Evolutionary conservation across 2,113 vertebrate genomes (phyloP).

Genomic region (Nanger granti): DNA sequence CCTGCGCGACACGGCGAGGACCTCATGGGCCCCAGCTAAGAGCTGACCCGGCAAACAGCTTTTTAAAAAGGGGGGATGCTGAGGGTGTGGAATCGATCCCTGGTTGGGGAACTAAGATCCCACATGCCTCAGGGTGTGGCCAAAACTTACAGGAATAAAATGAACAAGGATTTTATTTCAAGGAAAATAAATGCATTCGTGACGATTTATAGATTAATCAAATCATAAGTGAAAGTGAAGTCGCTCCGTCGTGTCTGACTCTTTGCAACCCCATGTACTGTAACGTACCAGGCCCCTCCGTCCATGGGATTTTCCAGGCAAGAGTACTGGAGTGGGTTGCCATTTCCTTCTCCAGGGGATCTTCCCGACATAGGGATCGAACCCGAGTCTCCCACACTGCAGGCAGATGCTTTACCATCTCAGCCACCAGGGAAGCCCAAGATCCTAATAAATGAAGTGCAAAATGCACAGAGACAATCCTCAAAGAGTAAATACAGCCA

Average conservation of each 20-base stretch:
- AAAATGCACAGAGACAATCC: background rate
- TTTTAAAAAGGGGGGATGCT: background rate
- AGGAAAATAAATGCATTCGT: background rate
- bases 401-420: background rate
- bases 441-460: background rate
- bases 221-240: background rate
- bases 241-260: background rate
- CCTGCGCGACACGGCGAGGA: rapidly evolving
- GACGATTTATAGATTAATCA: constrained; percentile 24
- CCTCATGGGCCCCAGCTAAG: background rate
- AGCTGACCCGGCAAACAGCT: background rate
- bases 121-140: background rate
- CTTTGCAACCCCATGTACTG: background rate
- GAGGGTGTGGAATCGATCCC: background rate
- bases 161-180: background rate
- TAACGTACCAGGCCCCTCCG: background rate
- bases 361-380: background rate
- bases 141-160: background rate
- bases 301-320: background rate
- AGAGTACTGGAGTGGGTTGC: background rate
- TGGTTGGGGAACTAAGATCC: background rate
- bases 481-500: background rate
- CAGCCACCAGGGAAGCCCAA: background rate
- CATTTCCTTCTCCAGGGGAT: background rate
- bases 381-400: background rate